phyloP scores from a whole-genome alignment of 2,797 vertebrate species.

The Acestrorhynchus altus region DNA sequence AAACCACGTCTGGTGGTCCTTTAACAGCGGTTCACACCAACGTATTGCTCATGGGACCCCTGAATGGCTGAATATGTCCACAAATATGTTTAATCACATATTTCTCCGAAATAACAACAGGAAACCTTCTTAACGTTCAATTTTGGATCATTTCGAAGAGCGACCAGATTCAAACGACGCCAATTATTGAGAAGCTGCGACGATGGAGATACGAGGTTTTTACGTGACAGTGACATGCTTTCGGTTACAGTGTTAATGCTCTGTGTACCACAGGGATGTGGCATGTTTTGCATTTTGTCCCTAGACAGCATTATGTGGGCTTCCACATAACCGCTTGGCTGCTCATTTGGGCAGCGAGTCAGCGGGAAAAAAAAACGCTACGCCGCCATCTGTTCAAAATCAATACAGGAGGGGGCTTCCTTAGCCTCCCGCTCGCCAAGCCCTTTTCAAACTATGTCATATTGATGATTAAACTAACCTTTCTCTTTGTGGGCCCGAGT shows the following conservation, averaged over 20 bases:
- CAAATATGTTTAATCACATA: no score
- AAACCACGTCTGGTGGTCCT: no score
- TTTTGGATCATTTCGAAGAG: no score
- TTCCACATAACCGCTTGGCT: conserved; percentile 70
- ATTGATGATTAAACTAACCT: conserved; percentile 76
- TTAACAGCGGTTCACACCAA: no score
- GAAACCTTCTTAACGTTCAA: no score
- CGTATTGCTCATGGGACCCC: no score
- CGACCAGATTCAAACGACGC: no score
- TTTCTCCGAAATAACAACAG: no score
- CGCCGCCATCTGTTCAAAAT: conserved; percentile 67
- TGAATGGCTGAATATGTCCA: no score
- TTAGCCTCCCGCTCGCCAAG: conserved; percentile 47
- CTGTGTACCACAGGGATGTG: not conserved
- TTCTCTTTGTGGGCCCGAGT: conserved; percentile 68
- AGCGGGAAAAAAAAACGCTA: conserved; percentile 62
- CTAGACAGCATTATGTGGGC: conserved; percentile 33
- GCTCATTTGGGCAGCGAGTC: conserved; percentile 77
- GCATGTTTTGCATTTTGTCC: conserved; percentile 24
- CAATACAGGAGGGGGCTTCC: conserved; percentile 67
- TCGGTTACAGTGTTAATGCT: not conserved
- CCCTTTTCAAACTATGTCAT: conserved; percentile 70
- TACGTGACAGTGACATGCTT: no score
- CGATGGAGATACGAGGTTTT: no score
- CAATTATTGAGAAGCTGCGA: no score